phyloP scores from a whole-genome alignment of 2,797 vertebrate genomes.

The Acrocephalus scirpaceus region DNA sequence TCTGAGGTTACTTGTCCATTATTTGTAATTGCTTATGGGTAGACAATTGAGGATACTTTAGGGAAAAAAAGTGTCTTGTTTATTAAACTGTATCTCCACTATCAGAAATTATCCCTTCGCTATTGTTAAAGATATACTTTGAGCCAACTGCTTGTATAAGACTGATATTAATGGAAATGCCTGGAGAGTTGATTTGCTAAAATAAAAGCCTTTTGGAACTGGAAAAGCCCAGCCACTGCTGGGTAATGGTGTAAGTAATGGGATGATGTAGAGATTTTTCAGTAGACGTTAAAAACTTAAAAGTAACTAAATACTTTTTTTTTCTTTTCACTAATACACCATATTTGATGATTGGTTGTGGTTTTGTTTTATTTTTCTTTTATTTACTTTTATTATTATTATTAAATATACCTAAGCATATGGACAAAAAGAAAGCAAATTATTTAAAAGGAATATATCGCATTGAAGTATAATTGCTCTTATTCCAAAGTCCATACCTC shows the following conservation, averaged over 20 bases:
- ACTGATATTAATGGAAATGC: not conserved
- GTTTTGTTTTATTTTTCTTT: not conserved
- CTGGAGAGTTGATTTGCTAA: not conserved
- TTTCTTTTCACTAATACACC: not conserved
- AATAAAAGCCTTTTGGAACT: not conserved
- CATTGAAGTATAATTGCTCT: not conserved
- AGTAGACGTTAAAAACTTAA: not conserved
- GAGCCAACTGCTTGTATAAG: not conserved
- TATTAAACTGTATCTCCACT: not conserved
- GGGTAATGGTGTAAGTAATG: not conserved
- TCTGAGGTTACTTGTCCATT: not conserved
- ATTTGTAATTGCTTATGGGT: not conserved
- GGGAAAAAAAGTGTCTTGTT: not conserved
- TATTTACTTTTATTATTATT: not conserved
- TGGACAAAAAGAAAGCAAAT: not conserved
- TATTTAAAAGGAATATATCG: not conserved
- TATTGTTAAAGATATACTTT: not conserved
- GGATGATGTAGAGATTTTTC: not conserved
- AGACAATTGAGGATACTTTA: not conserved
- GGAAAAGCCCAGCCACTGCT: not conserved
- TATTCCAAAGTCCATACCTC: not conserved
- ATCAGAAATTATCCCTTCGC: not conserved
- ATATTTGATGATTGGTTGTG: not conserved
- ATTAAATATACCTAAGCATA: not conserved
- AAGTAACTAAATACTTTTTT: not conserved